phyloP scores from a whole-genome alignment of 2,797 vertebrate genomes.

The Acanthornis magna region DNA sequence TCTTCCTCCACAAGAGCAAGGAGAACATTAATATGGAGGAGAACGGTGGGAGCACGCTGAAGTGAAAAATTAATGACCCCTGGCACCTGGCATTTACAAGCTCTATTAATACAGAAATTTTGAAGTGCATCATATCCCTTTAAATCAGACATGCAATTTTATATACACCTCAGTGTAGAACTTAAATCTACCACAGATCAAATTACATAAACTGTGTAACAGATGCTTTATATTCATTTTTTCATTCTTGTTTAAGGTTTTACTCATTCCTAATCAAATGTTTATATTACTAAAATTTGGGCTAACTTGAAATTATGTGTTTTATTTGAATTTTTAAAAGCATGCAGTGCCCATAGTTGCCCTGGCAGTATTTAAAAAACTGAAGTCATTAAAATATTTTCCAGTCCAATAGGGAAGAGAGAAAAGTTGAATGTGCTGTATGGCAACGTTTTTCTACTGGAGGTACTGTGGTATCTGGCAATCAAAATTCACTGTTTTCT shows the following conservation, averaged over 20 bases:
- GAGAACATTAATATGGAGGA: accelerated
- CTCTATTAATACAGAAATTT: background rate
- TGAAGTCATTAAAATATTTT: conserved; percentile 21
- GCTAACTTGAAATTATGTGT: conserved; percentile 56
- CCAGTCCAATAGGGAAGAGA: background rate
- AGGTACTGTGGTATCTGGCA: background rate
- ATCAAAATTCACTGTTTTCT: background rate
- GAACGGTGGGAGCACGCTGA: background rate
- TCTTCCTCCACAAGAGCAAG: background rate
- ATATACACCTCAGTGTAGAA: background rate
- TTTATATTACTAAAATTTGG: conserved; percentile 57
- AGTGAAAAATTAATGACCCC: background rate
- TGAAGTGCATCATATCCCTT: background rate
- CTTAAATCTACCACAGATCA: background rate
- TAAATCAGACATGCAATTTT: conserved; percentile 32
- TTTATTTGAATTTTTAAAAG: conserved; percentile 67
- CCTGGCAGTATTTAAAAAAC: background rate
- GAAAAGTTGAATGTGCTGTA: background rate
- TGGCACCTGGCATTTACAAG: background rate
- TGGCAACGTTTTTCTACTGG: conserved; percentile 4
- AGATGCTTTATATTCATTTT: conserved; percentile 61
- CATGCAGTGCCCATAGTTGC: background rate
- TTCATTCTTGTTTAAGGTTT: conserved; percentile 47
- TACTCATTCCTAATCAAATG: conserved; percentile 65
- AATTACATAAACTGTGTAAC: conserved; percentile 41